A percentile compares a stretch with the other conserved stretches of the same genome.
Conservation (phyloP, 2,888 invertebrate genomes). For the Amiota minor region DNA sequence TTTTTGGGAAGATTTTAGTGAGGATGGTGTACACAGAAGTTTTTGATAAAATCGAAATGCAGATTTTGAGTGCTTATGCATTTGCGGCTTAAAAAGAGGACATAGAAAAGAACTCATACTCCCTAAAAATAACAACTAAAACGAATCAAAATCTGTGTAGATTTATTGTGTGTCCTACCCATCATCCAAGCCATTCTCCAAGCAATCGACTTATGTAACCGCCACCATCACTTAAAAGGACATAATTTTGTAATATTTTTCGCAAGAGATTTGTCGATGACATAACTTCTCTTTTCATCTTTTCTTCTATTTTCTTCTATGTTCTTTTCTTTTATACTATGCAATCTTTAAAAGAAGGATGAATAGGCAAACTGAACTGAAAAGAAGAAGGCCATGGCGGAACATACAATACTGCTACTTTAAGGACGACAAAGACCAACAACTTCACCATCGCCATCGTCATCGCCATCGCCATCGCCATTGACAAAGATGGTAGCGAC, state of each 20-base stretch:
- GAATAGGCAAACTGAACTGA: too few relatives aligned
- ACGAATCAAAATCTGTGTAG: conserved; percentile 17
- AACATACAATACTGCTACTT: too few relatives aligned
- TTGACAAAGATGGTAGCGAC: background rate
- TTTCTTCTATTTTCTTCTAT: background rate
- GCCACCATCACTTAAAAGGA: conserved; percentile 28
- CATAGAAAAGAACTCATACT: background rate
- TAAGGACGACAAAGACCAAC: too few relatives aligned
- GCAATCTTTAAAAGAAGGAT: too few relatives aligned
- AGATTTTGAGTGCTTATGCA: conserved; percentile 13
- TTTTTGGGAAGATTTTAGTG: too few relatives aligned
- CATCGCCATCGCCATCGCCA: background rate
- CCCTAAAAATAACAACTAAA: background rate
- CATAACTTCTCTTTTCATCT: conserved; percentile 53
- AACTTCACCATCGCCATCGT: background rate
- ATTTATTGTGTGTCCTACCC: conserved; percentile 24
- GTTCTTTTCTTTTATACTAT: background rate
- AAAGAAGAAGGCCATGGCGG: too few relatives aligned
- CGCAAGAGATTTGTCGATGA: conserved; percentile 44
- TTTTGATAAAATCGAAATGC: conserved; percentile 20
- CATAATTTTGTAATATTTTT: conserved; percentile 61
- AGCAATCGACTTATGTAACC: background rate
- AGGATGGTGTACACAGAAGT: background rate
- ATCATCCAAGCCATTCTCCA: background rate
- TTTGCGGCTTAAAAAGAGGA: conserved; percentile 1